These are phyloP conservation scores for Drosophila arawakana DNA, from an alignment of 1,140 invertebrate species.

Conservation along the genomic window DNA sequence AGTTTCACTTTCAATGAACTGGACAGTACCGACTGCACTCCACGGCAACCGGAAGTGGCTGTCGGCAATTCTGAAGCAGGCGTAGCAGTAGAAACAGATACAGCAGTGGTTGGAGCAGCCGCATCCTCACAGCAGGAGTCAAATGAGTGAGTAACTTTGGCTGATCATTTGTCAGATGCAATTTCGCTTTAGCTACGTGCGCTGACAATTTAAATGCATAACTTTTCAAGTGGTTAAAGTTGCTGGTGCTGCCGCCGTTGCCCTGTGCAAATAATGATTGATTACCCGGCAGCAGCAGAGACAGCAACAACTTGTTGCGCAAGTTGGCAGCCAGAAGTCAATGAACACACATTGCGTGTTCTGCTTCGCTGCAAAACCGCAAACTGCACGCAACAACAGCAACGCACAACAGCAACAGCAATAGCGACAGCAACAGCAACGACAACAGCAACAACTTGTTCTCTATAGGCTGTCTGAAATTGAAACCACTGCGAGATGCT, in stretches of 20 bases:
- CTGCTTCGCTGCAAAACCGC: conserved; percentile 57
- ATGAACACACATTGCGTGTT: conserved; percentile 82
- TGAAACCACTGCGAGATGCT: conserved; percentile 64
- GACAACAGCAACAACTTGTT: conserved; percentile 63
- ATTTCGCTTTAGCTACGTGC: conserved; percentile 47
- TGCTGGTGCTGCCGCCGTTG: background rate
- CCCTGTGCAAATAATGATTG: conserved; percentile 71
- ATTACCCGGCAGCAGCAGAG: conserved; percentile 54
- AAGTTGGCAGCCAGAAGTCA: conserved; percentile 72
- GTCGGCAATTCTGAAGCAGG: conserved; percentile 18
- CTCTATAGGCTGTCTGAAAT: conserved; percentile 56
- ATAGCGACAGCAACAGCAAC: conserved; percentile 30
- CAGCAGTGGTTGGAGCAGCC: conserved; percentile 5
- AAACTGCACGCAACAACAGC: conserved; percentile 52
- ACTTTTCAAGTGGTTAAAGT: conserved; percentile 51
- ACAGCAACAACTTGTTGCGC: conserved; percentile 72
- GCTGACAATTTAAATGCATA: conserved; percentile 82
- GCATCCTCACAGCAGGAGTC: conserved; percentile 66
- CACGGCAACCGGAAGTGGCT: conserved; percentile 42
- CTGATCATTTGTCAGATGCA: conserved; percentile 72
- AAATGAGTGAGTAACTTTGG: conserved; percentile 78
- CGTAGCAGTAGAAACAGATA: conserved; percentile 29
- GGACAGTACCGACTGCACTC: conserved; percentile 28
- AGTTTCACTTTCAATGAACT: conserved; percentile 83
- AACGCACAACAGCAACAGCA: conserved; percentile 21